phyloP scores from a whole-genome alignment of 2,888 invertebrate species.

The Tachina lurida region DNA sequence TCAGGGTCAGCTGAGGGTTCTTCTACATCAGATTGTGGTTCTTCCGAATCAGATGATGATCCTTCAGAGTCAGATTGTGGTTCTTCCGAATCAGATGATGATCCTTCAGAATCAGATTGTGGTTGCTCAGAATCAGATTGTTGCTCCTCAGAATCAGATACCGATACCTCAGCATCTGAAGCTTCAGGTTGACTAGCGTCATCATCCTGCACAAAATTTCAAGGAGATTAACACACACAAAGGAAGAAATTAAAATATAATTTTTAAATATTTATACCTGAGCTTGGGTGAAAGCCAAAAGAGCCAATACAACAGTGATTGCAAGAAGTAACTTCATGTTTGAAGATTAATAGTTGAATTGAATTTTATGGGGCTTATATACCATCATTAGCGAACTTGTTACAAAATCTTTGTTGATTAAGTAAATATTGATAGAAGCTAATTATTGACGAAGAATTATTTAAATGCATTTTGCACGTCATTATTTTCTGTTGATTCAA shows the following conservation, averaged over 20 bases:
- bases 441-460: no score
- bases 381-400: background rate
- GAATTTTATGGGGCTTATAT: background rate
- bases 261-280: constrained; percentile 8
- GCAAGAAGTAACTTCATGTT: constrained; percentile 24
- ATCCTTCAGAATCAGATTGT: background rate
- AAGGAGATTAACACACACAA: background rate
- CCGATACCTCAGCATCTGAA: no score
- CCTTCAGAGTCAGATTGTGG: background rate
- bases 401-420: background rate
- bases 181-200: background rate
- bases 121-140: background rate
- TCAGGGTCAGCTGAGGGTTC: background rate
- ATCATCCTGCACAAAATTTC: constrained; percentile 10
- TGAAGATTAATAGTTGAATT: background rate
- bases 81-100: background rate
- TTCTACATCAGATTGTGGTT: background rate
- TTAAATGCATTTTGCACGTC: no score
- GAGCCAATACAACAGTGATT: constrained; percentile 16
- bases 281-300: constrained; percentile 20
- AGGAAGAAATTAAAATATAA: background rate
- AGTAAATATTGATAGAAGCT: no score
- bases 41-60: background rate
- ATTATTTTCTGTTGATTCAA: no score
- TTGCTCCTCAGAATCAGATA: background rate